These are phyloP conservation scores for Siniperca chuatsi DNA, from an alignment of 2,113 vertebrate species.

Conservation along the genomic window DNA sequence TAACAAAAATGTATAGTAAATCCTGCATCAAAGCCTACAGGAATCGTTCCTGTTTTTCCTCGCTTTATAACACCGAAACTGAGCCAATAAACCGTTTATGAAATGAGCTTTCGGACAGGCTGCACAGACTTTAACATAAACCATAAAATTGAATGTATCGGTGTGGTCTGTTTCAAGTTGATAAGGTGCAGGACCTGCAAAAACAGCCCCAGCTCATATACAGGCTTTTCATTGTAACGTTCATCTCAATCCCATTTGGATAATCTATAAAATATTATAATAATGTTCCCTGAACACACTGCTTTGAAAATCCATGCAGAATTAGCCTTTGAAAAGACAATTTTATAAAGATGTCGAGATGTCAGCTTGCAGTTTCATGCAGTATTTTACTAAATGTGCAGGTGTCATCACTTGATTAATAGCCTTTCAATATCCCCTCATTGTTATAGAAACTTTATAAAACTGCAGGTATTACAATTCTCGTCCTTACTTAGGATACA, in stretches of 20 bases:
- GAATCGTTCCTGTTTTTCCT: background rate
- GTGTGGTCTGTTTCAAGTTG: constrained; percentile 67
- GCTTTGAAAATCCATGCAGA: background rate
- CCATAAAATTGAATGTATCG: constrained; percentile 60
- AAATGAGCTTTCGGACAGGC: constrained; percentile 37
- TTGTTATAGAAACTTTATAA: constrained; percentile 6
- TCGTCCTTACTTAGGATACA: background rate
- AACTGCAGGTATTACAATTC: background rate
- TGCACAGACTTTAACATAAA: constrained; percentile 59
- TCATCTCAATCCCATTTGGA: constrained; percentile 16
- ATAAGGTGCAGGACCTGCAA: constrained; percentile 62
- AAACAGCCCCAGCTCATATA: background rate
- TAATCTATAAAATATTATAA: constrained; percentile 25
- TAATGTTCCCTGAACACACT: background rate
- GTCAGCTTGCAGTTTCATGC: background rate
- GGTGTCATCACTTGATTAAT: background rate
- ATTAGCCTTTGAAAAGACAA: background rate
- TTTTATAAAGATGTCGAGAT: background rate
- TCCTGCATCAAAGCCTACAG: constrained; percentile 39
- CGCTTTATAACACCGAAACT: constrained; percentile 25
- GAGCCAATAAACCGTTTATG: constrained; percentile 59
- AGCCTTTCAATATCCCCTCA: background rate
- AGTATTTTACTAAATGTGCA: background rate
- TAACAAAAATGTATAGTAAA: constrained; percentile 21
- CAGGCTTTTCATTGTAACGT: background rate